phyloP scores from a whole-genome alignment of 1,140 invertebrate species.

The Drosophila truncata region DNA sequence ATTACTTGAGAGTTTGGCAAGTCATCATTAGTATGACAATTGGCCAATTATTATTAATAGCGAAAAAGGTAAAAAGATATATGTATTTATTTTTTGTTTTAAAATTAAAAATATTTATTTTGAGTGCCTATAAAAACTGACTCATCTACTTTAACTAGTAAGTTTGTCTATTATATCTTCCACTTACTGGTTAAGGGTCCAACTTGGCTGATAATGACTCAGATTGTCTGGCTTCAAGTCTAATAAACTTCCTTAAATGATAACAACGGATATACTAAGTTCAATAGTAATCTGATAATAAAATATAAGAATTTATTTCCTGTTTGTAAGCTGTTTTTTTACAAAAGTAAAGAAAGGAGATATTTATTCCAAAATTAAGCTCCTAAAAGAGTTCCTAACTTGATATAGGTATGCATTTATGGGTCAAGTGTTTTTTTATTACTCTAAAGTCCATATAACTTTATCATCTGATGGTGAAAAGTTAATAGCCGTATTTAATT shows the following conservation, averaged over 20 bases:
- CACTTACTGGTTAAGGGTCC: not conserved
- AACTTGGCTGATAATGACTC: not conserved
- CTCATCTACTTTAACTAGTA: too few relatives aligned
- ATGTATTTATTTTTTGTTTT: too few relatives aligned
- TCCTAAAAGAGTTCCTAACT: not conserved
- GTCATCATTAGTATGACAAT: constrained; percentile 1
- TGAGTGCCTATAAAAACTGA: too few relatives aligned
- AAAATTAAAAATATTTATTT: too few relatives aligned
- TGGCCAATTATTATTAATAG: not conserved
- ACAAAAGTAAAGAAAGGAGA: not conserved
- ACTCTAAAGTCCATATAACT: constrained; percentile 5
- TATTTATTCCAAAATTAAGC: too few relatives aligned
- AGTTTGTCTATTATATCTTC: too few relatives aligned
- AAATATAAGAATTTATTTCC: not conserved
- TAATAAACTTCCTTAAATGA: not conserved
- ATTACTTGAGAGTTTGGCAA: not conserved
- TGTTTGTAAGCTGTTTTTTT: not conserved
- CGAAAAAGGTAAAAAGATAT: too few relatives aligned
- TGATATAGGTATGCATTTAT: not conserved
- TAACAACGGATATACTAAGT: not conserved
- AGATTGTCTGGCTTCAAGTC: not conserved
- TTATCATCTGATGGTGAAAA: not conserved
- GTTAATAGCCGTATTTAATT: constrained; percentile 3
- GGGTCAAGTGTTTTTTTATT: constrained; percentile 1
- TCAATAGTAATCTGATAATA: not conserved